Evolutionary conservation across 2,888 invertebrate species (phyloP), one percentile per base, ranked within the genome.

Genomic region (Hermodice carunculata): DNA sequence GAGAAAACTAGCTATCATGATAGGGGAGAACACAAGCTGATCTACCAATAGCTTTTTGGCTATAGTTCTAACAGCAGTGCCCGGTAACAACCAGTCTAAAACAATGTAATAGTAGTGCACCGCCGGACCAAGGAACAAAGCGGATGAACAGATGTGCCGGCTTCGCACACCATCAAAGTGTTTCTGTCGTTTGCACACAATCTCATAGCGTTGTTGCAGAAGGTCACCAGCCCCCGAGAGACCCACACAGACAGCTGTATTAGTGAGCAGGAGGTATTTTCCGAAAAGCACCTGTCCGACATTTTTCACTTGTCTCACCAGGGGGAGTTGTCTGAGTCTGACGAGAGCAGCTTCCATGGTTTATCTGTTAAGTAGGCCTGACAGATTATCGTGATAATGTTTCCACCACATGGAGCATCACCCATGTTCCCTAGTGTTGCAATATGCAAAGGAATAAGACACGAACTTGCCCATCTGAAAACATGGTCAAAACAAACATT

Each of bases 51-150:
- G 89, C 88, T 96, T 96, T 81, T 92, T 93, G 5, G 91, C 71
- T 4, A 85, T 67, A 22, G 75, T 67, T 24, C 69, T 56, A 0
- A 93, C 78, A 0, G 90, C 88, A 75, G 91, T 89, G 1, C 94
- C 94, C 1, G 93, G 91, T 40, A 94, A 85, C 70, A 89, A 86
- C 76, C 87, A 88, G 81, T 96, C 96, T 63, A 96, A 86, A 69
- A 90, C 88, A 63, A 89, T 89, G 82, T 96, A 96, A 94, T 95
- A 96, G 82, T 91, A 91, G 82, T 96, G 96, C 78, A 93, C 93
- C 31, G 94, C 87, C 8, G 93, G 84, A 28, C 95, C 96, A 4
- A 94, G 90, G 3, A 91, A 89, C 51, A 91, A 86, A 1, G 95
- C 96, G 8, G 93, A 92, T 31, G 91, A 84, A 3, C 91, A 90